A percentile compares a stretch with the other conserved stretches of the same genome.
These are phyloP conservation scores for Onychomys arenicola DNA, from an alignment of 2,797 vertebrate genomes.

Conservation along the genomic window DNA sequence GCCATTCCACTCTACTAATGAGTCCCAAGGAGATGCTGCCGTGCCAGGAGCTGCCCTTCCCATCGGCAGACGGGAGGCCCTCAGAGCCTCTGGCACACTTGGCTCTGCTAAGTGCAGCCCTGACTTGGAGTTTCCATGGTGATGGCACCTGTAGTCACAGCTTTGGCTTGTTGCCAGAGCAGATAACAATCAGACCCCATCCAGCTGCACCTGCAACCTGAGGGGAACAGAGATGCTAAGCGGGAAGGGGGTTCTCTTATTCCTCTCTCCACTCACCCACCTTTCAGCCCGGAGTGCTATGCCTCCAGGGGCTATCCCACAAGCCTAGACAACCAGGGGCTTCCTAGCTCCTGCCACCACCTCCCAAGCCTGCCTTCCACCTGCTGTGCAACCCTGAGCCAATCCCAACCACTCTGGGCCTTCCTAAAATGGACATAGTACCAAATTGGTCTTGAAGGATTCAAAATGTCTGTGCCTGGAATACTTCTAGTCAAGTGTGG, in stretches of 20 bases:
- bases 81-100: constrained; percentile 76
- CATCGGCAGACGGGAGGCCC: constrained; percentile 21
- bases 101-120: constrained; percentile 68
- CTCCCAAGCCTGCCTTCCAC: neutral
- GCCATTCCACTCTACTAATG: constrained; percentile 75
- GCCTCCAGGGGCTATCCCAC: neutral
- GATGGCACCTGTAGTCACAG: constrained; percentile 46
- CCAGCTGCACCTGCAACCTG: neutral
- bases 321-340: neutral
- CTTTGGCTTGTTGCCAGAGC: constrained; percentile 61
- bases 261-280: neutral
- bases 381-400: neutral
- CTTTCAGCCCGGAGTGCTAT: neutral
- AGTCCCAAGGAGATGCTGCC: constrained; percentile 83
- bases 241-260: neutral
- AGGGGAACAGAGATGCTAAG: neutral
- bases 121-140: constrained; percentile 79
- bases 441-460: neutral
- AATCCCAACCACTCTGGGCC: neutral
- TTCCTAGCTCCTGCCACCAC: neutral
- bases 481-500: neutral
- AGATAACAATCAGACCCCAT: neutral
- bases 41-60: constrained; percentile 55
- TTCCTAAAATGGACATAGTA: neutral
- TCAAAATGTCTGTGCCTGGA: neutral